Evolutionary conservation across 2,888 invertebrate species (phyloP).

Genomic region (Mayetiola destructor): DNA sequence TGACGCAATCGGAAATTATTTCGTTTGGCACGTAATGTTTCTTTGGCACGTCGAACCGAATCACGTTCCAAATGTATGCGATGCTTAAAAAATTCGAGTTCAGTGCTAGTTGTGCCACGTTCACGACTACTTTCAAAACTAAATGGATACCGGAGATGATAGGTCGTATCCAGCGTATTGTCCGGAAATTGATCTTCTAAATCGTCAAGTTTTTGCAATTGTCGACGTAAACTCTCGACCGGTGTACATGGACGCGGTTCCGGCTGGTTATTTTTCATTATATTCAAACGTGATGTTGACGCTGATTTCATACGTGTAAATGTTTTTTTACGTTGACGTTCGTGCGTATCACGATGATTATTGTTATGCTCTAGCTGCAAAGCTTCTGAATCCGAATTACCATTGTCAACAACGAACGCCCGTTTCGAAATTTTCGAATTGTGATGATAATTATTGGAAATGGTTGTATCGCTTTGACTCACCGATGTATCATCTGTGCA

Average conservation of each 20-base stretch:
- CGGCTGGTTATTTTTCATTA: not conserved
- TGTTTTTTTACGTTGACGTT: slow-evolving; percentile 47
- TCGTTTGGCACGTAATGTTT: slow-evolving; percentile 52
- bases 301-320: slow-evolving; percentile 57
- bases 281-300: slow-evolving; percentile 50
- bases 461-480: slow-evolving; percentile 34
- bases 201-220: slow-evolving; percentile 66
- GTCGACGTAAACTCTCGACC: slow-evolving; percentile 63
- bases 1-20: slow-evolving; percentile 51
- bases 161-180: slow-evolving; percentile 52
- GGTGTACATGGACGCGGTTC: slow-evolving; percentile 49
- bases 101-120: slow-evolving; percentile 40
- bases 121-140: slow-evolving; percentile 25
- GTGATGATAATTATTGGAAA: slow-evolving; percentile 32
- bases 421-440: slow-evolving; percentile 26
- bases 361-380: slow-evolving; percentile 35
- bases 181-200: slow-evolving; percentile 69
- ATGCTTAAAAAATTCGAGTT: slow-evolving; percentile 70
- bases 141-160: slow-evolving; percentile 68
- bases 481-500: slow-evolving; percentile 31
- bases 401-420: slow-evolving; percentile 30
- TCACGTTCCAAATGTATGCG: slow-evolving; percentile 67
- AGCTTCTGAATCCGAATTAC: slow-evolving; percentile 32
- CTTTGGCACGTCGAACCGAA: slow-evolving; percentile 68
- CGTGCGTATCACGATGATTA: slow-evolving; percentile 33